Percentiles rank a stretch among this genome's conserved stretches.
Evolutionary conservation across 2,888 invertebrate genomes (phyloP).

Genomic region (Mythimna albipuncta): DNA sequence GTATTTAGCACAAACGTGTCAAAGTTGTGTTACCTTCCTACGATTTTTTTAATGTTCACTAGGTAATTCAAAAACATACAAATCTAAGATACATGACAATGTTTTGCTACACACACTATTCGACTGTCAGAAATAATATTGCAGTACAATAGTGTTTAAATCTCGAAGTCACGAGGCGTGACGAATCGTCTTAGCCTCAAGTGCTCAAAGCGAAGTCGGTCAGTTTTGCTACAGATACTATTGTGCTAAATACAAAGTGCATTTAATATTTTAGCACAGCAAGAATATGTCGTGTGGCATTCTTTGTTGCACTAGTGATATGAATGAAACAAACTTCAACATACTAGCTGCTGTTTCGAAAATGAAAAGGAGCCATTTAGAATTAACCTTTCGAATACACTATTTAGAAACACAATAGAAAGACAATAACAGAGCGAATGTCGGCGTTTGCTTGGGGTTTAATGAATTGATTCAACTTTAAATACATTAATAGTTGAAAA

Average conservation of each 20-base stretch:
- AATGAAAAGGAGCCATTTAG: too few relatives aligned
- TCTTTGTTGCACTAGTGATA: background rate
- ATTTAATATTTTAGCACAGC: constrained; percentile 1
- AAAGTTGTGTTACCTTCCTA: background rate
- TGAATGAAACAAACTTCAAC: background rate
- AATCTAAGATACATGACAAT: constrained; percentile 1
- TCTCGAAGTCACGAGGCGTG: constrained; percentile 26
- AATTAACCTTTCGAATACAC: too few relatives aligned
- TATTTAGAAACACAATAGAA: too few relatives aligned
- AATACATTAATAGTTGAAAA: too few relatives aligned
- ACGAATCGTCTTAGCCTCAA: constrained; percentile 22
- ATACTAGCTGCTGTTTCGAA: background rate
- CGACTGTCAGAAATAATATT: background rate
- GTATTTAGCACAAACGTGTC: background rate
- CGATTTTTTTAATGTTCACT: background rate
- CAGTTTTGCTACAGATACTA: constrained; percentile 21
- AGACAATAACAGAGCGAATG: too few relatives aligned
- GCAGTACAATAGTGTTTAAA: constrained; percentile 21
- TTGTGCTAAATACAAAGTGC: constrained; percentile 18
- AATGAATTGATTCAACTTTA: too few relatives aligned
- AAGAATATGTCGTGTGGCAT: background rate
- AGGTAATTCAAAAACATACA: background rate
- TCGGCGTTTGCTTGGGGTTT: too few relatives aligned
- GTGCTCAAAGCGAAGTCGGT: constrained; percentile 19
- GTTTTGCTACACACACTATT: constrained; percentile 13